Conservation (phyloP, 2,888 invertebrate genomes). For the Unio delphinus region DNA sequence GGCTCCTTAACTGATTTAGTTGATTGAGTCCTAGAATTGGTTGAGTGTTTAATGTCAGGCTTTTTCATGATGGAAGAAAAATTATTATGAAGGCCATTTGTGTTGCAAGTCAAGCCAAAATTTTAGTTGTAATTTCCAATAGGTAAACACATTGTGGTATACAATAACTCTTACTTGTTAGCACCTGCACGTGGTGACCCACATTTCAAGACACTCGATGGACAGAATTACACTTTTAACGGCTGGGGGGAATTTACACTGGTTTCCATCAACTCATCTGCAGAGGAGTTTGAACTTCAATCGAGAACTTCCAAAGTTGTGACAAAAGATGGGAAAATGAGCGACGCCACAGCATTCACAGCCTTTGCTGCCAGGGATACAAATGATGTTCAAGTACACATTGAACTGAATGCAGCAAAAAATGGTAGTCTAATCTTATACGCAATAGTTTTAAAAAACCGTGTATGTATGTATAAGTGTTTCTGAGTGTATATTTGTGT, state of each 20-base stretch:
- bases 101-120: too few relatives aligned
- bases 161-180: neutral
- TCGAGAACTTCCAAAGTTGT: slow-evolving; percentile 3
- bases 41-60: too few relatives aligned
- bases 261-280: neutral
- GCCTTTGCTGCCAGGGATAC: slow-evolving; percentile 10
- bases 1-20: too few relatives aligned
- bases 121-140: too few relatives aligned
- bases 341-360: slow-evolving; percentile 5
- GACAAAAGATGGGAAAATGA: slow-evolving; percentile 1
- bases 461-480: too few relatives aligned
- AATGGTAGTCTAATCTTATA: slow-evolving; percentile 1
- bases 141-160: too few relatives aligned
- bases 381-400: slow-evolving; percentile 1
- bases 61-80: too few relatives aligned
- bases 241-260: slow-evolving; percentile 2
- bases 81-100: too few relatives aligned
- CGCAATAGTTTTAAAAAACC: too few relatives aligned
- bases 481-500: too few relatives aligned
- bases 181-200: slow-evolving; percentile 6
- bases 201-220: slow-evolving; percentile 6
- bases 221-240: slow-evolving; percentile 1
- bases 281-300: slow-evolving; percentile 2
- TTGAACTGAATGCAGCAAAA: slow-evolving; percentile 8
- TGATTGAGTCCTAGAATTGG: too few relatives aligned